phyloP scores from a whole-genome alignment of 2,888 invertebrate species.

The Plemyria rubiginata region DNA sequence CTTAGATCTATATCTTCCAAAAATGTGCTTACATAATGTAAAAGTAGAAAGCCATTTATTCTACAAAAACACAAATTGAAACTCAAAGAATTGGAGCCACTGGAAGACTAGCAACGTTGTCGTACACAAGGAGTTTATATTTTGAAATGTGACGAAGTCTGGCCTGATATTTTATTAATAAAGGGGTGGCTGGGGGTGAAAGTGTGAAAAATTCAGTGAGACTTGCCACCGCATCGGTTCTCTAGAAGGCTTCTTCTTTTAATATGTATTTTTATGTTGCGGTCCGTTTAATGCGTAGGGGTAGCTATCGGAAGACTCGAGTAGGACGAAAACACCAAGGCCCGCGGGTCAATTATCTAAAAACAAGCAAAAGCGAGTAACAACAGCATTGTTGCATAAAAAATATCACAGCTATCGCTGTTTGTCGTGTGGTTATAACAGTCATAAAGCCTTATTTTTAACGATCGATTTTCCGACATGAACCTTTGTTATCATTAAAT shows the following conservation, averaged over 20 bases:
- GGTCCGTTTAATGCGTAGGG: conserved; percentile 52
- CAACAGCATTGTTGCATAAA: no score
- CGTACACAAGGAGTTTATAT: conserved; percentile 40
- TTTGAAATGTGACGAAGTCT: conserved; percentile 76
- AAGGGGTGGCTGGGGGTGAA: conserved; percentile 51
- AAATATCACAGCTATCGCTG: no score
- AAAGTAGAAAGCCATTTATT: no score
- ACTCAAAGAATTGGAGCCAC: background rate
- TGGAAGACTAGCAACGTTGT: background rate
- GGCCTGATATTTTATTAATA: conserved; percentile 75
- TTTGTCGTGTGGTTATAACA: no score
- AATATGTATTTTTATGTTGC: conserved; percentile 63
- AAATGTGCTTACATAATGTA: background rate
- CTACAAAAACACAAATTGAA: no score
- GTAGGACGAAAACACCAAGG: background rate
- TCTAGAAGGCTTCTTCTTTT: conserved; percentile 58
- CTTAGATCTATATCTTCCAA: no score
- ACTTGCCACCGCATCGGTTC: conserved; percentile 50
- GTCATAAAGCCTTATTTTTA: no score
- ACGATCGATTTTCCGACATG: no score
- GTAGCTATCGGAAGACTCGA: conserved; percentile 24
- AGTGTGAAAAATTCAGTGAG: conserved; percentile 72
- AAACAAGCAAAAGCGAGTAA: no score
- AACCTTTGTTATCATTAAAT: no score
- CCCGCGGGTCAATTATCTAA: background rate